Evolutionary conservation across 2,888 invertebrate species (phyloP).

Genomic region (Sphaerophoria rueppellii): DNA sequence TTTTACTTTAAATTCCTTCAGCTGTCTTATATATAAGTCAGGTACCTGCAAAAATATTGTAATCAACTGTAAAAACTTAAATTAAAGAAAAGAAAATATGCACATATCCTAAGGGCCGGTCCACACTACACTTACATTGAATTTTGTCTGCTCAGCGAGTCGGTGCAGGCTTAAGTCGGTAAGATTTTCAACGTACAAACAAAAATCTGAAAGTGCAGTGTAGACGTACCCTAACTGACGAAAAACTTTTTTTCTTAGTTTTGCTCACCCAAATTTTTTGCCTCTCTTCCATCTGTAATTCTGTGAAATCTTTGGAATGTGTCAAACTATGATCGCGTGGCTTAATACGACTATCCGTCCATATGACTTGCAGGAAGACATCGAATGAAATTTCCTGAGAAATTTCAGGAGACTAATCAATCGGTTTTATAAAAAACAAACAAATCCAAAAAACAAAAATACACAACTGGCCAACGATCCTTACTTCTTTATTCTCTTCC

Average conservation of each 20-base stretch:
- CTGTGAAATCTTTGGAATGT: constrained; percentile 73
- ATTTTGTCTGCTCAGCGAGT: too few relatives aligned
- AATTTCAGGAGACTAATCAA: constrained; percentile 65
- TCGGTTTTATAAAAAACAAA: constrained; percentile 32
- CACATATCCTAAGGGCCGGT: too few relatives aligned
- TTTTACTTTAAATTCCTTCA: constrained; percentile 85
- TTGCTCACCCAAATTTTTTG: constrained; percentile 76
- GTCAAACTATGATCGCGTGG: constrained; percentile 68
- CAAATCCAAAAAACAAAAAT: not conserved
- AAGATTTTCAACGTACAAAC: too few relatives aligned
- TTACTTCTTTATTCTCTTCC: constrained; percentile 86
- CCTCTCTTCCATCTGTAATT: constrained; percentile 76
- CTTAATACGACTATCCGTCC: constrained; percentile 84
- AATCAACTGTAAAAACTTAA: not conserved
- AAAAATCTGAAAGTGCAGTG: too few relatives aligned
- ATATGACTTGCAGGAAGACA: constrained; percentile 86
- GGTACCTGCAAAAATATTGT: constrained; percentile 83
- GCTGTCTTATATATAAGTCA: constrained; percentile 86
- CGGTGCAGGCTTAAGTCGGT: too few relatives aligned
- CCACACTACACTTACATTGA: too few relatives aligned
- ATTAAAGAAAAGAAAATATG: too few relatives aligned
- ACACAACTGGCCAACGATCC: constrained; percentile 64
- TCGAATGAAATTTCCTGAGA: constrained; percentile 86
- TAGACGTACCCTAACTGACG: too few relatives aligned
- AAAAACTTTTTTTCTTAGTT: not conserved